Conservation (phyloP, 2,797 vertebrate species). For the Picus viridis region DNA sequence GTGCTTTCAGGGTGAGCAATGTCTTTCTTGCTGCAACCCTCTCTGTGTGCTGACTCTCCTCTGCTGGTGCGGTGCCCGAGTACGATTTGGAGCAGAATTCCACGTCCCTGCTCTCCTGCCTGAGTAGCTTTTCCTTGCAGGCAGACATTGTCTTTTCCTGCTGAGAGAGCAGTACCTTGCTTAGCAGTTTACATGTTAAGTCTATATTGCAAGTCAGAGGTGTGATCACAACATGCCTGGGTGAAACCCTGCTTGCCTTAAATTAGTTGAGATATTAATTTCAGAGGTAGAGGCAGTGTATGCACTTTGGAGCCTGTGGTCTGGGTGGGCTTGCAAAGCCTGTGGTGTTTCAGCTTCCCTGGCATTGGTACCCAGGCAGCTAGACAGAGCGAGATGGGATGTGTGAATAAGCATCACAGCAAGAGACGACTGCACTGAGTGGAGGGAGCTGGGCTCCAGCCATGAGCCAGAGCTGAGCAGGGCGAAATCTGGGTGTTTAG, state of each 20-base stretch:
- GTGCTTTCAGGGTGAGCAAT: neutral
- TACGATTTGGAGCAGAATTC: neutral
- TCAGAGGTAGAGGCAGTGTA: conserved; percentile 33
- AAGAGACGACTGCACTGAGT: neutral
- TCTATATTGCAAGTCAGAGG: conserved; percentile 64
- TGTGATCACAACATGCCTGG: conserved; percentile 68
- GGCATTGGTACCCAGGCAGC: conserved; percentile 38
- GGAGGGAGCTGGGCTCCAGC: conserved; percentile 25
- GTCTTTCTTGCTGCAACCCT: neutral
- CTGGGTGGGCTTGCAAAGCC: conserved; percentile 54
- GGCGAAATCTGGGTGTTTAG: neutral
- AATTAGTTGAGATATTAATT: conserved; percentile 73
- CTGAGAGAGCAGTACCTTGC: conserved; percentile 60
- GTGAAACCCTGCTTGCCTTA: conserved; percentile 64
- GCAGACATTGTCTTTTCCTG: conserved; percentile 61
- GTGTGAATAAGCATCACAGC: conserved; percentile 55
- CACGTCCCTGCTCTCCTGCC: neutral
- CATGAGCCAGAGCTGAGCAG: neutral
- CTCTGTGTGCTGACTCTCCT: fast-evolving
- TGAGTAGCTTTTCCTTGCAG: neutral
- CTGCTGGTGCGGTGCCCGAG: neutral
- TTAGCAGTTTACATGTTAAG: conserved; percentile 67
- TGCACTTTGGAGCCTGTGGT: conserved; percentile 59
- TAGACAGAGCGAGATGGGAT: conserved; percentile 46
- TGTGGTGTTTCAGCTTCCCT: conserved; percentile 41